Base-by-base conservation (phyloP, 2,113 vertebrate species). In the Pimephales promelas region DNA sequence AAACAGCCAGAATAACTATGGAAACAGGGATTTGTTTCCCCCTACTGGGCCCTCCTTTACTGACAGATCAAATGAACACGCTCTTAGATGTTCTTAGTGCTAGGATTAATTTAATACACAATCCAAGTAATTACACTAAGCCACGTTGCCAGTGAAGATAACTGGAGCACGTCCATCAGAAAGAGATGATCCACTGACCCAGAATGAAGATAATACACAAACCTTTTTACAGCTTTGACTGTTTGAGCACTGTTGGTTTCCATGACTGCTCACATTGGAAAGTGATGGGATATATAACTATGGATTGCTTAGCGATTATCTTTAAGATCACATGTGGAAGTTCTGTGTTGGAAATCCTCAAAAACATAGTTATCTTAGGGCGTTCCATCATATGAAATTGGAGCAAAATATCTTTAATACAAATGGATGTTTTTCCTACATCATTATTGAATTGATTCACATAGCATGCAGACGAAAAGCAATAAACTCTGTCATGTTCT, bases 131-230 rank as follows among this genome's bases (percentile, higher is more conserved):
- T 57, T 57, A 77, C 52, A 77, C 52, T 40, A 4, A n/a, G 31
- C 31, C 74, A 59, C 13, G 1, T 43, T 61, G 54, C 22, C 34
- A 26, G 8, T 43, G 9, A 78, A 78, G 75, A 79, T 64, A 26
- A 64, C 76, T 59, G 31, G 34, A 45, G 26, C 7, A 54, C 18
- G 20, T 34, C 1, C 4, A 28, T 47, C 72, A 74, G 45, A 52
- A 73, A 49, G n/a, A 47, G 43, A 72, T 47, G 5, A 43, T 45
- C 24, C 16, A 61, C 56, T 79, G 59, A 79, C 59, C 59, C 24
- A 79, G 59, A 64, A 62, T 64, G 40, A 79, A 47, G 76, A 16
- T 62, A 62, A 49, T 64, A 20, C 26, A 20, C 13, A 64, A 71
- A 43, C 11, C 5, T 43, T 71, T 43, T n/a, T 24, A 64, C 40